phyloP scores from a whole-genome alignment of 92 coral and sea anemone species.

The Micromussa lordhowensis region DNA sequence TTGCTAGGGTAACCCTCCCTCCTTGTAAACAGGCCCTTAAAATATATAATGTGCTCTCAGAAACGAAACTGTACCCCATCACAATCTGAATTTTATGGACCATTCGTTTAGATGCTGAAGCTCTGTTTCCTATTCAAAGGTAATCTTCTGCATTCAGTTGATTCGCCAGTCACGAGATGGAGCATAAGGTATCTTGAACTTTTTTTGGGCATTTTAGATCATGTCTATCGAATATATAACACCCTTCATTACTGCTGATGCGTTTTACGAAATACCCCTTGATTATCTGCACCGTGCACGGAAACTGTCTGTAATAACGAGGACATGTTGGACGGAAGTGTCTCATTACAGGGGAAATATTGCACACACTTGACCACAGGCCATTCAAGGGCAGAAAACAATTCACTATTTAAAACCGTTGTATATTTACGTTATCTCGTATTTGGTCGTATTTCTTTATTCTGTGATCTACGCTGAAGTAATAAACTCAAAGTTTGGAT shows the following conservation, averaged over 20 bases:
- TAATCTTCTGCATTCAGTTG: too few species aligned
- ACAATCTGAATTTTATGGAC: too few species aligned
- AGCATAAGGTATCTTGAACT: neutral
- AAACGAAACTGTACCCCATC: too few species aligned
- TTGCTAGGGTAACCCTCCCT: too few species aligned
- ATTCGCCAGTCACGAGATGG: neutral
- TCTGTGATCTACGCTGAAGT: neutral
- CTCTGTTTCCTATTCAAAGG: too few species aligned
- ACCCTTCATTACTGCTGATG: neutral
- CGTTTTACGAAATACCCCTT: neutral
- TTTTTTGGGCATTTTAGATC: neutral
- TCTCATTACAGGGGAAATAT: too few species aligned
- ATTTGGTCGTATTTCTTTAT: neutral
- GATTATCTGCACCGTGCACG: neutral
- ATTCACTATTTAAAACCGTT: neutral
- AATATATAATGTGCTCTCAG: too few species aligned
- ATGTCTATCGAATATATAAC: neutral
- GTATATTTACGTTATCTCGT: neutral
- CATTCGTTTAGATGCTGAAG: too few species aligned
- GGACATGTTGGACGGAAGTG: too few species aligned
- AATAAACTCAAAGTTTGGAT: neutral
- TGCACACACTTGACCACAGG: too few species aligned
- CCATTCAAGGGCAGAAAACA: neutral
- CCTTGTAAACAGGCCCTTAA: too few species aligned
- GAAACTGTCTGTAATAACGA: neutral